Evolutionary conservation across 2,888 invertebrate genomes (phyloP), one percentile per base, ranked within the genome.

Genomic region (Torymus aiolomorphi): DNA sequence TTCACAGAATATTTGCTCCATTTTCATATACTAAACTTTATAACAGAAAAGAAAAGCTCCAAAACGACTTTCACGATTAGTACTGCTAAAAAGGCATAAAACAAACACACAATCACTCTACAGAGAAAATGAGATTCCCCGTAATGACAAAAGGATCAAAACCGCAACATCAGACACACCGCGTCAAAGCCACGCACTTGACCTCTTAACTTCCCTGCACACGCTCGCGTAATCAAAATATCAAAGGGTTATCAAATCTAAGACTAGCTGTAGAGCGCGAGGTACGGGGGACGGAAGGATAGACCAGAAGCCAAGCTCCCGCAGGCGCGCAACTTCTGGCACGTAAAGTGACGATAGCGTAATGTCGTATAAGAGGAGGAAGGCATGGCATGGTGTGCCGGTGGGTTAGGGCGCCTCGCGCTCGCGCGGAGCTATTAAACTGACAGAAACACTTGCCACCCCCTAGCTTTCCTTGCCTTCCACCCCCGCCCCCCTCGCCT

Each of bases 361-460:
- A 87, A 88, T 85, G 87, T 86, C 87, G 87, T 42, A 42, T 84
- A 73, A 72, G 78, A 78, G 78, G 84, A 63, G 56, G 67, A 65
- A 74, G 65, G 70, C 59, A 57, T 20, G 61, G 54, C 86, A 86
- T 85, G 85, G 83, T 84, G 82, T 81, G 84, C 79, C 82, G 83
- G 73, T 72, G 80, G 80, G 57, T 61, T 24, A 57, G 75, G 67
- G 80, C 80, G 81, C 20, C 20, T 20, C 20, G 20, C 76, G 86
- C 80, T 82, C 86, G 88, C 87, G 88, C 88, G 88, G 89, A 89
- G 89, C 90, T 90, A 90, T 90, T 90, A 90, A 90, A 90, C 90
- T 90, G 90, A 90, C 90, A 90, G 90, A 90, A 89, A 90, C 90
- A 90, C 90, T 90, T 90, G 90, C 90, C 89, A 88, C 88, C 89